These are phyloP conservation scores for Ginglymostoma cirratum DNA, from an alignment of 2,113 vertebrate genomes.

Conservation along the genomic window DNA sequence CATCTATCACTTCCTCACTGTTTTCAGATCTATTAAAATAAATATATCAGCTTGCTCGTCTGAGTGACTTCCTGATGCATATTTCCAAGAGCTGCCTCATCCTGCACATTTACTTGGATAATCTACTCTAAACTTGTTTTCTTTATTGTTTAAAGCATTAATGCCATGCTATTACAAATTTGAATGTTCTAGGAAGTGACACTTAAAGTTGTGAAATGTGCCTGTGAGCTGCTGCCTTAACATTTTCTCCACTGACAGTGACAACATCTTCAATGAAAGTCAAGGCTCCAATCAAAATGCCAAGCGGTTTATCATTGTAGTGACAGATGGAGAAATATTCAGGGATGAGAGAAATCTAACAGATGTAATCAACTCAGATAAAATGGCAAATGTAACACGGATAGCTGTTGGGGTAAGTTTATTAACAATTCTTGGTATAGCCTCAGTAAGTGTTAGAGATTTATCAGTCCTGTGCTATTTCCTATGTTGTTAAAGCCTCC, in stretches of 20 bases:
- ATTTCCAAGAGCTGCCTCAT: not conserved
- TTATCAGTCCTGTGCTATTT: not conserved
- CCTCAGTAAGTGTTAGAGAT: not conserved
- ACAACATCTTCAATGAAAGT: constrained; percentile 55
- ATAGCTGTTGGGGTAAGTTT: constrained; percentile 62
- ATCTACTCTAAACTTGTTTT: not conserved
- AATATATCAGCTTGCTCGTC: too few relatives aligned
- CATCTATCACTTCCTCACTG: not conserved
- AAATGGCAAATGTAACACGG: constrained; percentile 54
- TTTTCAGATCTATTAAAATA: not conserved
- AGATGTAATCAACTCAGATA: constrained; percentile 51
- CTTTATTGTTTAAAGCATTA: not conserved
- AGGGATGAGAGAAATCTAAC: constrained; percentile 48
- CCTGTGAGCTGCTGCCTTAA: not conserved
- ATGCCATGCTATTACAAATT: not conserved
- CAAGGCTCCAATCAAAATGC: constrained; percentile 55
- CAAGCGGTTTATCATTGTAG: constrained; percentile 63
- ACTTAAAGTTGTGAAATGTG: not conserved
- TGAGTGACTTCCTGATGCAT: not conserved
- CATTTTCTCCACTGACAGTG: constrained; percentile 46
- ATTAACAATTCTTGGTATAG: not conserved
- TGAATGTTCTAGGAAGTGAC: not conserved
- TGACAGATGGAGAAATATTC: constrained; percentile 63
- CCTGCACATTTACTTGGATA: not conserved
- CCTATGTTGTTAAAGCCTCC: not conserved